Conservation (phyloP, 2,888 invertebrate genomes). For the Cabera pusaria region DNA sequence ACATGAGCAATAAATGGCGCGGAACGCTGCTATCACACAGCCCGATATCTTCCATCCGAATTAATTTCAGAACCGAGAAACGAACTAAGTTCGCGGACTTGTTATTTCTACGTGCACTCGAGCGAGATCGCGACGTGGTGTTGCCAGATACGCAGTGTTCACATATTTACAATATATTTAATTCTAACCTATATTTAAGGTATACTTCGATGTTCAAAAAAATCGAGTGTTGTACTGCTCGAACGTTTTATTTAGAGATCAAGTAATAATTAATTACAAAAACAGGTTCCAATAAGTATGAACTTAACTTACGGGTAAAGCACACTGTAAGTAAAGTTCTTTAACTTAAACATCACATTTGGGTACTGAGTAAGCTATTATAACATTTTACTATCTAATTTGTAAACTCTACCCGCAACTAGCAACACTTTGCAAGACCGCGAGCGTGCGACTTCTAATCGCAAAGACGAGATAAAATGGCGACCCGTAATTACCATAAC, state of each 20-base stretch:
- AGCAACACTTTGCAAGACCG: conserved; percentile 50
- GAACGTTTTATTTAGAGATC: too few relatives aligned
- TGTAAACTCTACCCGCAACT: conserved; percentile 2
- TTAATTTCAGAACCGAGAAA: conserved; percentile 78
- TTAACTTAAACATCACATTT: too few relatives aligned
- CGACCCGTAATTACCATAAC: conserved; percentile 83
- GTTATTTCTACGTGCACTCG: conserved; percentile 74
- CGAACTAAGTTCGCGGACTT: conserved; percentile 80
- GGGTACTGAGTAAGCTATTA: too few relatives aligned
- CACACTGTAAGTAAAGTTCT: too few relatives aligned
- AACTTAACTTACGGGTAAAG: too few relatives aligned
- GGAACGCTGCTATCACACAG: conserved; percentile 78
- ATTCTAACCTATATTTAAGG: too few relatives aligned
- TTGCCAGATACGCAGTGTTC: conserved; percentile 7
- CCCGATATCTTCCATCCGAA: conserved; percentile 84
- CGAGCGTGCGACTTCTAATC: conserved; percentile 53
- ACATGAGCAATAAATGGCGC: conserved; percentile 83
- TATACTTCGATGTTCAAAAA: too few relatives aligned
- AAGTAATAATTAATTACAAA: too few relatives aligned
- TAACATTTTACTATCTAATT: too few relatives aligned
- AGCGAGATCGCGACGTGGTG: conserved; percentile 46
- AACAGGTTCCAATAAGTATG: too few relatives aligned
- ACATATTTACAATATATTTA: too few relatives aligned
- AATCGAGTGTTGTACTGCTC: too few relatives aligned
- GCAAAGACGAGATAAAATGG: conserved; percentile 73